These are phyloP conservation scores for Iphiclides podalirius DNA, from an alignment of 2,888 invertebrate species.

Conservation along the genomic window DNA sequence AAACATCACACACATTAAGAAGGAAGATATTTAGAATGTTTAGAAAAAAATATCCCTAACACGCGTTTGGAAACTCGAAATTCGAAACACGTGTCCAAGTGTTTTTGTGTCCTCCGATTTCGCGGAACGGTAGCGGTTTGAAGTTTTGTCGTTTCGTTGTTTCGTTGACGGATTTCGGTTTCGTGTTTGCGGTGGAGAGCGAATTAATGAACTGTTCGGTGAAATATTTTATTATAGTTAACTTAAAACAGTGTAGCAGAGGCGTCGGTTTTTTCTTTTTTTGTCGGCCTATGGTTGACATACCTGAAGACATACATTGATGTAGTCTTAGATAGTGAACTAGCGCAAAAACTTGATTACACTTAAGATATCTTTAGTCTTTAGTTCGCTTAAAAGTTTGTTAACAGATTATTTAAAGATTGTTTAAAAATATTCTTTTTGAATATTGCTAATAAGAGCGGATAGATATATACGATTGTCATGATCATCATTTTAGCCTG, in stretches of 20 bases:
- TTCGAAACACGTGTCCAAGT: constrained; percentile 24
- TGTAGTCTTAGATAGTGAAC: too few relatives aligned
- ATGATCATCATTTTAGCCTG: too few relatives aligned
- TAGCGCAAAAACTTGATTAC: too few relatives aligned
- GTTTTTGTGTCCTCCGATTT: constrained; percentile 22
- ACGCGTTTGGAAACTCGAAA: constrained; percentile 11
- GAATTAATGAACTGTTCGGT: constrained; percentile 18
- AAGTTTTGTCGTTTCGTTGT: constrained; percentile 16
- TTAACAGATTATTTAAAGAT: too few relatives aligned
- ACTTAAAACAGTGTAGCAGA: background rate
- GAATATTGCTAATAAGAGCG: too few relatives aligned
- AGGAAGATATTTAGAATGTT: background rate
- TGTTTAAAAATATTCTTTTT: too few relatives aligned
- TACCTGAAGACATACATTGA: too few relatives aligned
- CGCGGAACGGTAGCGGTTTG: constrained; percentile 23
- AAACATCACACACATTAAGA: background rate
- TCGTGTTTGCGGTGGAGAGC: constrained; percentile 14
- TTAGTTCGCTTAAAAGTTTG: too few relatives aligned
- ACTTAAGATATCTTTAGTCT: too few relatives aligned
- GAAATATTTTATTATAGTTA: background rate
- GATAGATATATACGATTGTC: too few relatives aligned
- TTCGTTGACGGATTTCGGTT: constrained; percentile 20
- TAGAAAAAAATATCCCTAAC: constrained; percentile 6
- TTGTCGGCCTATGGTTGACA: too few relatives aligned
- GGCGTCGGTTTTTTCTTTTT: too few relatives aligned